A percentile compares a stretch with the other conserved stretches of the same genome.
Evolutionary conservation across 2,113 vertebrate genomes (phyloP).

Genomic region (Theristicus caerulescens): DNA sequence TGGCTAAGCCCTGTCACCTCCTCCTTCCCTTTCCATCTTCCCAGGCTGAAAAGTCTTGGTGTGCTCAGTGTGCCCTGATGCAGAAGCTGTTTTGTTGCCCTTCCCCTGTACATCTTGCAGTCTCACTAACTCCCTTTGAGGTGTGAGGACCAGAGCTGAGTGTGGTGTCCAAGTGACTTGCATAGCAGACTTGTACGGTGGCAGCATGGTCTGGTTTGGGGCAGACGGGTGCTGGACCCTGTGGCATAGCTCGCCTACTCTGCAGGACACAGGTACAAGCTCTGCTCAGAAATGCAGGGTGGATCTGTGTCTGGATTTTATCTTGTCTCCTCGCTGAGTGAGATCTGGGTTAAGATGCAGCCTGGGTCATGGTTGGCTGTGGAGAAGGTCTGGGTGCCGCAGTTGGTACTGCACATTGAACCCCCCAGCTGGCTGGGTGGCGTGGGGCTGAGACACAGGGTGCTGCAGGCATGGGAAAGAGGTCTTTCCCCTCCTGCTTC

Average conservation of each 20-base stretch:
- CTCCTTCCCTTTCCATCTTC: background rate
- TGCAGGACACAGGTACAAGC: background rate
- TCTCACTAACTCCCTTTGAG: background rate
- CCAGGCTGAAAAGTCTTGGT: background rate
- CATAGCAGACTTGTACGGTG: background rate
- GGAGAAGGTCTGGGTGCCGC: background rate
- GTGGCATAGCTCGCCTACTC: background rate
- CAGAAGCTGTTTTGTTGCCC: background rate
- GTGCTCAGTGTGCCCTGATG: background rate
- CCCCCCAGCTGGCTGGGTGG: background rate
- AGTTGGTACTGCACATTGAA: background rate
- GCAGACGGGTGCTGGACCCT: background rate
- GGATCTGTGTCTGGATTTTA: background rate
- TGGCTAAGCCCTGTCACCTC: background rate
- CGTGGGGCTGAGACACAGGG: background rate
- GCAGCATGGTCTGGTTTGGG: rapidly evolving
- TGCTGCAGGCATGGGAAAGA: background rate
- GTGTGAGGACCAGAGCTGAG: background rate
- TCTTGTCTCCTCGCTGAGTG: background rate
- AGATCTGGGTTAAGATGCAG: background rate
- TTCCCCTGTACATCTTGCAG: background rate
- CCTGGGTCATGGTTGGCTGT: background rate
- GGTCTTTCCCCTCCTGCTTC: too few relatives aligned
- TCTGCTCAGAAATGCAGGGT: background rate
- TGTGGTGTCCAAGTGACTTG: background rate